Evolutionary conservation across 2,888 invertebrate species (phyloP).

Genomic region (Scaptodrosophila latifasciaeformis): DNA sequence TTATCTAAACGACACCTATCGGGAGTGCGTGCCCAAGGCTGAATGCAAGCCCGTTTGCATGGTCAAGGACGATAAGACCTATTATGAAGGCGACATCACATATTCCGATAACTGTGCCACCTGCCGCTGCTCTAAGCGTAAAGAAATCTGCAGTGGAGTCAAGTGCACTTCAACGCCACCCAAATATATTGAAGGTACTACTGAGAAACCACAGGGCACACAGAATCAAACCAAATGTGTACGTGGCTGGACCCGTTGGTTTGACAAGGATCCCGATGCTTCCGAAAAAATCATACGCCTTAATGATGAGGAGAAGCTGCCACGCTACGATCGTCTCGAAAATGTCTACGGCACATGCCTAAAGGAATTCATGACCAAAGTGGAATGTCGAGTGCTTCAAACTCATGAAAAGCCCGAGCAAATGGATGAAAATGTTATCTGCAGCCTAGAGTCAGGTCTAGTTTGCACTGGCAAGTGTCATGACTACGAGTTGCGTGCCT

Average conservation of each 20-base stretch:
- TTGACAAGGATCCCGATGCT: constrained; percentile 77
- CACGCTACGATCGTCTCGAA: constrained; percentile 71
- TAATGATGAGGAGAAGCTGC: constrained; percentile 71
- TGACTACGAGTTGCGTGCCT: constrained; percentile 89
- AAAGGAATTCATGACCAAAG: constrained; percentile 80
- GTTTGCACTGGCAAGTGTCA: constrained; percentile 82
- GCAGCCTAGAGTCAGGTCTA: constrained; percentile 84
- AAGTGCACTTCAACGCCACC: constrained; percentile 76
- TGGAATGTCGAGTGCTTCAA: constrained; percentile 84
- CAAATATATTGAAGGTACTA: constrained; percentile 46
- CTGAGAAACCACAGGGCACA: constrained; percentile 48
- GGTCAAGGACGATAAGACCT: constrained; percentile 80
- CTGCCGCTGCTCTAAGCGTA: constrained; percentile 84
- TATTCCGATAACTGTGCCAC: constrained; percentile 86
- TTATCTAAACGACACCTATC: constrained; percentile 81
- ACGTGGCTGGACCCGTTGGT: constrained; percentile 88
- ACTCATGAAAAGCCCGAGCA: constrained; percentile 80
- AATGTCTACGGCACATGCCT: constrained; percentile 78
- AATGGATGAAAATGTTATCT: constrained; percentile 85
- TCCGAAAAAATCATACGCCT: constrained; percentile 57
- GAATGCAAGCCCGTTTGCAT: constrained; percentile 84
- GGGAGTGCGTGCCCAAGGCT: constrained; percentile 84
- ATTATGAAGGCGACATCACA: constrained; percentile 86
- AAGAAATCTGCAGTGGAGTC: constrained; percentile 82
- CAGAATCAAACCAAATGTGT: constrained; percentile 76